Conservation (phyloP, 2,113 vertebrate species). For the Neofelis nebulosa region DNA sequence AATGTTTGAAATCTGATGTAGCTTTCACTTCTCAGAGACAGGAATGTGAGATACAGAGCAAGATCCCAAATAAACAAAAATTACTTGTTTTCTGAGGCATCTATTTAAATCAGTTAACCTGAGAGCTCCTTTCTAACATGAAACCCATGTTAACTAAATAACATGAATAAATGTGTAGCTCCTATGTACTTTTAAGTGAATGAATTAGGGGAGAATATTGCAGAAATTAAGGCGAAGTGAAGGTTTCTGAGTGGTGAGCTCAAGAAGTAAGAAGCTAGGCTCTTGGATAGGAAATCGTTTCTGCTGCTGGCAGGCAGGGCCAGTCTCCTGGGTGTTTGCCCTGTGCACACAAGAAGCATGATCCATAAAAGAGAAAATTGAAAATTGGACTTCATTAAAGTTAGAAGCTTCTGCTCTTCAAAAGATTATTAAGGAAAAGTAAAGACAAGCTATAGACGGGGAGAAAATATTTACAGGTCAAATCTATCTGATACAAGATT, state of each 20-base stretch:
- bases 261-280: not conserved
- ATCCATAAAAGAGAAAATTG: not conserved
- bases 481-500: not conserved
- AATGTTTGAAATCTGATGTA: not conserved
- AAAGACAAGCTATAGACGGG: not conserved
- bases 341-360: not conserved
- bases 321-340: not conserved
- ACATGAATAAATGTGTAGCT: not conserved
- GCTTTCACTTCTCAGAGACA: not conserved
- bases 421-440: not conserved
- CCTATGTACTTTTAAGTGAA: not conserved
- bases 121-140: not conserved
- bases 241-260: not conserved
- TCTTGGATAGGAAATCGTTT: not conserved
- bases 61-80: not conserved
- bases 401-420: not conserved
- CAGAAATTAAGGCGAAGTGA: not conserved
- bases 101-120: not conserved
- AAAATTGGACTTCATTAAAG: slow-evolving; percentile 5
- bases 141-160: not conserved
- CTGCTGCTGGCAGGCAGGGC: not conserved
- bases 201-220: not conserved
- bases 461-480: not conserved
- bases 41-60: not conserved
- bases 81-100: not conserved